phyloP scores from a whole-genome alignment of 2,888 invertebrate species.

The Pecten maximus region DNA sequence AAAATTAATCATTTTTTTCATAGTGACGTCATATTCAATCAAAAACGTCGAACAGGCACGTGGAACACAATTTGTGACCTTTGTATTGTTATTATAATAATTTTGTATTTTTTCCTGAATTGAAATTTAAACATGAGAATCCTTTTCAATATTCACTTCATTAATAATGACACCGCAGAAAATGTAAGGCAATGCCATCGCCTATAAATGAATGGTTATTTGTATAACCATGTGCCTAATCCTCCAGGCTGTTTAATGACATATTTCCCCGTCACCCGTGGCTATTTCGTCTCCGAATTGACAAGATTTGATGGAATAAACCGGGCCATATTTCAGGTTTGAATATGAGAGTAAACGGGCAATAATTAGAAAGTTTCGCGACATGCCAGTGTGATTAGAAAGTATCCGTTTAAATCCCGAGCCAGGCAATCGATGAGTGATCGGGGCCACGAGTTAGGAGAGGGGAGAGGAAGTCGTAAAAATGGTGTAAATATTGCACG shows the following conservation, averaged over 20 bases:
- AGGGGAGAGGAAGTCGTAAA: not conserved
- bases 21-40: too few relatives aligned
- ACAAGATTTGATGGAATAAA: not conserved
- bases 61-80: too few relatives aligned
- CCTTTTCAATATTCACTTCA: not conserved
- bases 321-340: conserved; percentile 6
- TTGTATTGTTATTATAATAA: too few relatives aligned
- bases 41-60: too few relatives aligned
- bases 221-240: not conserved
- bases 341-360: not conserved
- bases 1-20: too few relatives aligned
- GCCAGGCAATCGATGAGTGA: not conserved
- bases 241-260: not conserved
- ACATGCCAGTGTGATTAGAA: not conserved
- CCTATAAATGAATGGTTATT: not conserved
- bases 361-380: not conserved
- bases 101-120: too few relatives aligned
- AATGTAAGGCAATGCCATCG: not conserved
- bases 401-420: not conserved
- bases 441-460: not conserved
- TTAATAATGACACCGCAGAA: not conserved
- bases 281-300: not conserved
- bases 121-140: too few relatives aligned
- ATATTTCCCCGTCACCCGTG: not conserved
- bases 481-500: not conserved